These are phyloP conservation scores for Masticophis lateralis DNA, from an alignment of 2,797 vertebrate species.

Conservation along the genomic window DNA sequence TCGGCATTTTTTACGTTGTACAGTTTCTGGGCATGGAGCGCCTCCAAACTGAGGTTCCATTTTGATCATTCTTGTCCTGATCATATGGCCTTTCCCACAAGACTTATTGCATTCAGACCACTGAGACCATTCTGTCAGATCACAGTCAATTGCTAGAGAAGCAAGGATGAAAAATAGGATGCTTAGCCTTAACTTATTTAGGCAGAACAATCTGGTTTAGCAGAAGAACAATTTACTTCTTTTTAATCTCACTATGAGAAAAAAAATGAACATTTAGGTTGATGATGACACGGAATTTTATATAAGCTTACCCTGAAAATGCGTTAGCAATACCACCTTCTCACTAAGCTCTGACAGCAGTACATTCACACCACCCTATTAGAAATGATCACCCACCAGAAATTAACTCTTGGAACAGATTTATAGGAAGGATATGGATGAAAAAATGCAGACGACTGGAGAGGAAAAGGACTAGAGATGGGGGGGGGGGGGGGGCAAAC, in stretches of 20 bases:
- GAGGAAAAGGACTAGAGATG: neutral
- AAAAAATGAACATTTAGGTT: rapidly evolving
- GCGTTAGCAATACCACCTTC: neutral
- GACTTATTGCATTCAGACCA: conserved; percentile 99
- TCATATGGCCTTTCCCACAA: conserved; percentile 95
- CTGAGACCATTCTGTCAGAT: conserved; percentile 90
- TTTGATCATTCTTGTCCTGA: conserved; percentile 87
- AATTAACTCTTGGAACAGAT: neutral
- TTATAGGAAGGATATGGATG: neutral
- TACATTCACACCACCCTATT: neutral
- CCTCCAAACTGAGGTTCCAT: conserved; percentile 96
- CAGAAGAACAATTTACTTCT: neutral
- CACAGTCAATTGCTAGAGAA: conserved; percentile 85
- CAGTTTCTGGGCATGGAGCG: conserved; percentile 84
- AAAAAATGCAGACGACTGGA: neutral
- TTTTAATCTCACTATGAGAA: neutral
- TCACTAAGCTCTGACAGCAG: neutral
- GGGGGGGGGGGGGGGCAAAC: neutral
- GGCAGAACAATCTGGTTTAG: neutral
- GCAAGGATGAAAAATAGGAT: neutral
- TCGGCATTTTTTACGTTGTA: conserved; percentile 92
- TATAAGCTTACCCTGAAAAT: neutral
- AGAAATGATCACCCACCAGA: neutral
- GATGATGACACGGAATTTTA: neutral
- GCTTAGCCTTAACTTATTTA: neutral